Percentiles rank a stretch among this genome's conserved stretches.
phyloP scores from a whole-genome alignment of 2,113 vertebrate genomes.

The Burhinus bistriatus region DNA sequence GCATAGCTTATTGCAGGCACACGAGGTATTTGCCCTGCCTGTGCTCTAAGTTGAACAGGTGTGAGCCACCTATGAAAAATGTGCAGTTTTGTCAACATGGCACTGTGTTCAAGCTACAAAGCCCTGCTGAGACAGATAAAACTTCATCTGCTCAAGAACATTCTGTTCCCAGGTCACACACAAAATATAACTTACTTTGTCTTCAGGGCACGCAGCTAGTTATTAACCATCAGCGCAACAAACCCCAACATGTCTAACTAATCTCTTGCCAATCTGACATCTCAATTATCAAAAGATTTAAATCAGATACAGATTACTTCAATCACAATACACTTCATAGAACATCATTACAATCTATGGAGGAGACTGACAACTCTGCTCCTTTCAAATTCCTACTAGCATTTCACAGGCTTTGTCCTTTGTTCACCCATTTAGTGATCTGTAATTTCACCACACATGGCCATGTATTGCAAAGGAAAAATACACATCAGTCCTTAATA shows the following conservation, averaged over 20 bases:
- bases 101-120: background rate
- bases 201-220: constrained; percentile 21
- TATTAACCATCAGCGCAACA: background rate
- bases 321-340: constrained; percentile 59
- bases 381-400: background rate
- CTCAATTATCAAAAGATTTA: constrained; percentile 82
- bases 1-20: fast-evolving
- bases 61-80: background rate
- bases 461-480: background rate
- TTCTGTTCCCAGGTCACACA: constrained; percentile 33
- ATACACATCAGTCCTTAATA: background rate
- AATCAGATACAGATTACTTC: constrained; percentile 76
- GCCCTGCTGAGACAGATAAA: background rate
- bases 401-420: background rate
- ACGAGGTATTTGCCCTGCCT: background rate
- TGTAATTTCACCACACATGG: background rate
- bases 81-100: background rate
- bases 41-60: background rate
- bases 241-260: constrained; percentile 70
- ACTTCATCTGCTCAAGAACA: background rate
- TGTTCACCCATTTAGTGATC: constrained; percentile 1
- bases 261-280: constrained; percentile 83
- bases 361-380: background rate
- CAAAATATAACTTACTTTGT: background rate
- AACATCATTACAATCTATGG: background rate